A percentile compares a stretch with the other conserved stretches of the same genome.
Evolutionary conservation across 2,797 vertebrate genomes (phyloP).

Genomic region (Anguilla obscura): DNA sequence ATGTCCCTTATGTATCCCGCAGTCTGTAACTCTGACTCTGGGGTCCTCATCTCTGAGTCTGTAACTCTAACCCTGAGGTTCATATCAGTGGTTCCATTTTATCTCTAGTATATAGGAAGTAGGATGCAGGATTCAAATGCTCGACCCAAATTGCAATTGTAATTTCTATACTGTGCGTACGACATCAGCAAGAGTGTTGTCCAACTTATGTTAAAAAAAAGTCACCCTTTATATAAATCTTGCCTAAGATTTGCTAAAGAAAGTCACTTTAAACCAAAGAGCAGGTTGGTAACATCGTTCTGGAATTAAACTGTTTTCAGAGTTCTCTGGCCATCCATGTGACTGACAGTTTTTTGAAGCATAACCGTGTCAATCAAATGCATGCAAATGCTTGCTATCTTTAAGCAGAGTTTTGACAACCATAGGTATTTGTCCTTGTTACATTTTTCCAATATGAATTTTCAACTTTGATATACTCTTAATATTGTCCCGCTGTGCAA

Average conservation of each 20-base stretch:
- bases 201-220: background rate
- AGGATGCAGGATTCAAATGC: too few relatives aligned
- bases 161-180: background rate
- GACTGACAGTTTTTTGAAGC: background rate
- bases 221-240: background rate
- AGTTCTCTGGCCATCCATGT: background rate
- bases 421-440: constrained; percentile 8
- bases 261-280: constrained; percentile 26
- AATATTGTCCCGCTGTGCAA: constrained; percentile 3
- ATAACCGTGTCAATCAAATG: background rate
- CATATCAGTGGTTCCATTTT: too few relatives aligned
- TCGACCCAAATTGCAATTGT: background rate
- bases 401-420: background rate
- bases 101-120: too few relatives aligned
- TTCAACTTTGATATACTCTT: constrained; percentile 18
- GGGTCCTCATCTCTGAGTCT: too few relatives aligned
- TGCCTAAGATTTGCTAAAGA: background rate
- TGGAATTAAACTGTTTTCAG: background rate
- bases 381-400: background rate
- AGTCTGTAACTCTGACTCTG: too few relatives aligned
- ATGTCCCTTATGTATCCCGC: too few relatives aligned
- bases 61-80: too few relatives aligned
- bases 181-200: background rate
- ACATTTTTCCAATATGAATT: constrained; percentile 5
- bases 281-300: background rate